Evolutionary conservation across 2,888 invertebrate genomes (phyloP).

Genomic region (Cordilura impudica): DNA sequence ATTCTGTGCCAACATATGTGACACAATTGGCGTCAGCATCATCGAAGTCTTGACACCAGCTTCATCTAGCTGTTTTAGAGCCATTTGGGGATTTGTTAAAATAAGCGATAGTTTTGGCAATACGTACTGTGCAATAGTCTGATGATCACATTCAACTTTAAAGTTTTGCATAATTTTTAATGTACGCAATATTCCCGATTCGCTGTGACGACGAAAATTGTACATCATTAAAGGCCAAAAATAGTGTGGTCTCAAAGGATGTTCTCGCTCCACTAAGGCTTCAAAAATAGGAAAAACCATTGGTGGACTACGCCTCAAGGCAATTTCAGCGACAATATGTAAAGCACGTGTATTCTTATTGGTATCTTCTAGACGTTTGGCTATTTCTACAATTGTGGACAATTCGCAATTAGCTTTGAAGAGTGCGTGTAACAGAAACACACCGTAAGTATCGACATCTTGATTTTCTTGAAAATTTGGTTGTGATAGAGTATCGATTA

Average conservation of each 20-base stretch:
- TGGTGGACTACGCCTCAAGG: slow-evolving; percentile 76
- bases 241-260: slow-evolving; percentile 80
- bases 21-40: slow-evolving; percentile 68
- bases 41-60: slow-evolving; percentile 70
- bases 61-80: slow-evolving; percentile 70
- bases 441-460: slow-evolving; percentile 80
- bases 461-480: slow-evolving; percentile 76
- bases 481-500: slow-evolving; percentile 74
- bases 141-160: slow-evolving; percentile 80
- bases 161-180: slow-evolving; percentile 80
- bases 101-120: slow-evolving; percentile 78
- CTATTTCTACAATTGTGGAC: slow-evolving; percentile 73
- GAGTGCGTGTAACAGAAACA: slow-evolving; percentile 81
- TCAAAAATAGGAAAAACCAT: slow-evolving; percentile 67
- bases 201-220: slow-evolving; percentile 79
- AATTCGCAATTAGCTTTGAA: slow-evolving; percentile 78
- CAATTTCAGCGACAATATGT: slow-evolving; percentile 80
- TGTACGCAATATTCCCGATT: slow-evolving; percentile 79
- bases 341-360: slow-evolving; percentile 75
- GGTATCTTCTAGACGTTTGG: slow-evolving; percentile 67
- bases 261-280: slow-evolving; percentile 65
- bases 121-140: slow-evolving; percentile 80
- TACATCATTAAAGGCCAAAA: slow-evolving; percentile 83
- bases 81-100: slow-evolving; percentile 68
- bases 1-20: slow-evolving; percentile 71